Conservation (phyloP, 2,797 vertebrate species). For the Sebastes kiyomatsui region DNA sequence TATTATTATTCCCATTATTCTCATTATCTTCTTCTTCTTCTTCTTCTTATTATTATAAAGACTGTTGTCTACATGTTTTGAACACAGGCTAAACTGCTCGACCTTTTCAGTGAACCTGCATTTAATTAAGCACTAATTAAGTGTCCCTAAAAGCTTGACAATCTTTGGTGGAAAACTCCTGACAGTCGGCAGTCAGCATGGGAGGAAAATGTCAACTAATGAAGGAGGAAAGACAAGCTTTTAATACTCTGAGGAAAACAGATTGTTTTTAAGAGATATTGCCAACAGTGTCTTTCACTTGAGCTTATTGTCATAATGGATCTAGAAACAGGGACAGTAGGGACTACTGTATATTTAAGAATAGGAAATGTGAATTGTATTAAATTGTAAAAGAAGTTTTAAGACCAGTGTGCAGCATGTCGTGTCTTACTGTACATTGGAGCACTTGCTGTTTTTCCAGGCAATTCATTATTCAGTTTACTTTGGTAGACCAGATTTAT, state of each 20-base stretch:
- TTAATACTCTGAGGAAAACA: neutral
- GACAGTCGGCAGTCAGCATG: neutral
- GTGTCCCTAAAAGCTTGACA: slow-evolving; percentile 28
- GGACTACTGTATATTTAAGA: neutral
- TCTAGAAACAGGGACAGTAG: neutral
- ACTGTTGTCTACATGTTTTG: slow-evolving; percentile 6
- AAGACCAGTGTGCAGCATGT: neutral
- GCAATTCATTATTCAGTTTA: too few species aligned
- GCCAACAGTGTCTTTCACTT: neutral
- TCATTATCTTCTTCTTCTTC: neutral
- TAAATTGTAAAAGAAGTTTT: neutral
- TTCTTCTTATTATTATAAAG: neutral
- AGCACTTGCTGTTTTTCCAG: too few species aligned
- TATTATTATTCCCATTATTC: neutral
- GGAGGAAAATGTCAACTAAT: slow-evolving; percentile 23
- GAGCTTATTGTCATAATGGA: neutral
- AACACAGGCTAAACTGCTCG: slow-evolving; percentile 13
- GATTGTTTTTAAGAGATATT: neutral
- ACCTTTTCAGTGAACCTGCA: slow-evolving; percentile 38
- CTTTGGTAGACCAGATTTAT: too few species aligned
- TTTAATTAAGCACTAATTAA: slow-evolving; percentile 43
- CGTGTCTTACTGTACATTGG: neutral
- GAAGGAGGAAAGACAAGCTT: neutral
- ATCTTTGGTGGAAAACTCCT: slow-evolving; percentile 12
- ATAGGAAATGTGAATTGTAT: neutral